Evolutionary conservation across 1,140 invertebrate genomes (phyloP), one percentile per base, ranked within the genome.

Genomic region (Notospermus geniculatus): DNA sequence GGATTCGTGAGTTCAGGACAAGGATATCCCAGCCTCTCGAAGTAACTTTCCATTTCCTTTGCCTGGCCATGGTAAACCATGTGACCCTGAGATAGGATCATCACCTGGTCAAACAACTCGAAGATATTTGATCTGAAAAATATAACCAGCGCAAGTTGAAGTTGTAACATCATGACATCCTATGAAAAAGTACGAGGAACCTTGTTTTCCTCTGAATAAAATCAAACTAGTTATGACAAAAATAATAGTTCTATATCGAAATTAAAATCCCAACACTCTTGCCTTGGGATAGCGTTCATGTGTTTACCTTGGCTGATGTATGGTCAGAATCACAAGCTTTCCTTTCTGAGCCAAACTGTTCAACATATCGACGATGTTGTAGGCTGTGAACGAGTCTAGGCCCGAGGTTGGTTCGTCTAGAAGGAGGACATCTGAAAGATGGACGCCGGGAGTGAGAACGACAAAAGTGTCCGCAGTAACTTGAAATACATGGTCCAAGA

Each of bases 321-420:
- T 75, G 9, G 75, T 74, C 65, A 76, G 63, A 46, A 77, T 62
- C 0, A 77, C 67, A 13, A 72, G 72, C 27, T 72, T 60, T 25
- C 67, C 66, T 60, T 76, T 76, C 11, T 61, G 43, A 2, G 74
- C 69, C 39, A 77, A 59, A 23, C 65, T 65, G 0, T 71, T 64
- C 25, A 78, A 57, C 1, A 72, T 75, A 32, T 70, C 63, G 9
- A 76, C 68, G n/a, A 78, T 46, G 57, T 72, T 69, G 53, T 72
- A 70, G 57, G 76, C 75, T 22, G 76, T 78, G 67, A 75, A 74
- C 0, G 76, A 68, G 58, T 78, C 76, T n/a, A 78, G 63, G 36
- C 76, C 76, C 11, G 76, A 76, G 1, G 76, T 78, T 22, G 76
- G 76, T 59, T 78, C 76, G 52, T 78, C 76, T 43, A 78, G 71